Base-by-base conservation (phyloP, 2,888 invertebrate genomes). In the Thymelicus lineola region DNA sequence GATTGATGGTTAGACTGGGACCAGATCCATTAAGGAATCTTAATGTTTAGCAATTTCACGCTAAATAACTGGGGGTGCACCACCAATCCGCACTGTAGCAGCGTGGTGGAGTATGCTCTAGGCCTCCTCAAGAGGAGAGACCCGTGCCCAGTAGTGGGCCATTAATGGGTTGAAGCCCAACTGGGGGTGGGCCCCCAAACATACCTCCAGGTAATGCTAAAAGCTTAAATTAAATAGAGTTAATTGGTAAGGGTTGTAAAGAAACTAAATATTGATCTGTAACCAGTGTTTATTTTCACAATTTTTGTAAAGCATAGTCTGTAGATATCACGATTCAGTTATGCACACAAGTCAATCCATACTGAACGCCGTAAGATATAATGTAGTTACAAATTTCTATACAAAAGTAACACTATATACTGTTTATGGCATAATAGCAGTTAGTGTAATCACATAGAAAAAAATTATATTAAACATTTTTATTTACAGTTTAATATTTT, bases 271-370 rank as follows among this genome's bases (percentile, higher is more conserved):
- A 80, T 82, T 70, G 71, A 72, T 74, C 87, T 88, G 84, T 91
- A 88, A 87, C 90, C 89, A 90, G 87, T 88, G 86, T 93, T 93
- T 93, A 92, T 92, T 91, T 80, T 93, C 87, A 93, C 91, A 88
- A 86, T 92, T 87, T 89, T 86, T 88, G 89, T 93, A 92, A 93
- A 93, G 93, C 92, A 93, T 92, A 91, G 88, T 90, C 91, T 92
- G 92, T 92, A 93, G 90, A 93, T 93, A 93, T 93, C 93, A 93
- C 93, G 89, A 89, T 91, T 91, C 86, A 85, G 88, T 92, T 93
- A 91, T 89, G 91, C 93, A 92, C 91, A 93, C 91, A 89, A 86
- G 84, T 90, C 89, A 91, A 90, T 88, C 87, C 86, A 91, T 91
- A 89, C 87, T 85, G 81, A 90, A 90, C 90, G 88, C 87, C 83